A percentile compares a stretch with the other conserved stretches of the same genome.
These are phyloP conservation scores for Macropus fuliginosus DNA, from an alignment of 2,797 vertebrate genomes.

Conservation along the genomic window DNA sequence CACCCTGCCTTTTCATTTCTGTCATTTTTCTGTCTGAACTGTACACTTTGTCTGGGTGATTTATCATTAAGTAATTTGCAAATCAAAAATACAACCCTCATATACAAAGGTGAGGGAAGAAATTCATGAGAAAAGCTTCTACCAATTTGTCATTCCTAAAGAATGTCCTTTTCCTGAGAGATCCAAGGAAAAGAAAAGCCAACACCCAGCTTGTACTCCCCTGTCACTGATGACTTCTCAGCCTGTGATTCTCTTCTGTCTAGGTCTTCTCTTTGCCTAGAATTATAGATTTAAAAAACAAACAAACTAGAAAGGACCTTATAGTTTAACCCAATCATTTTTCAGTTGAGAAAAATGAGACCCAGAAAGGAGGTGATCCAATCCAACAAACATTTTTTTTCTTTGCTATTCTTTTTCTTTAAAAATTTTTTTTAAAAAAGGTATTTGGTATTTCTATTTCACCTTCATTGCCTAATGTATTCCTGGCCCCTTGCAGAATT, in stretches of 20 bases:
- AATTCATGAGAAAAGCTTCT: not conserved
- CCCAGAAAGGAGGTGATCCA: not conserved
- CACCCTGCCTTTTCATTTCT: not conserved
- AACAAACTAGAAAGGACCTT: not conserved
- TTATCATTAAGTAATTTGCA: not conserved
- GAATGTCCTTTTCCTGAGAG: constrained; percentile 7
- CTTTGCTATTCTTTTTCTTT: not conserved
- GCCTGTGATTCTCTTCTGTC: not conserved
- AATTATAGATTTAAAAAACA: not conserved
- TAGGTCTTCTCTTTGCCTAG: not conserved
- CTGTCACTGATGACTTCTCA: not conserved
- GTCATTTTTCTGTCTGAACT: not conserved
- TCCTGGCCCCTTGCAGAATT: not conserved
- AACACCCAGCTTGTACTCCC: not conserved
- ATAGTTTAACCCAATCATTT: not conserved
- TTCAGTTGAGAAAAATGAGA: not conserved
- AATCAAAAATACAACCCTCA: not conserved
- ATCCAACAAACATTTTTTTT: not conserved
- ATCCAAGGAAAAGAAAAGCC: not conserved
- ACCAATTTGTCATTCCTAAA: not conserved
- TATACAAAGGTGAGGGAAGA: not conserved
- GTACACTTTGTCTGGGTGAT: not conserved
- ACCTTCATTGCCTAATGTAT: not conserved
- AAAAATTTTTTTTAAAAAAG: not conserved
- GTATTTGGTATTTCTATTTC: not conserved